A percentile compares a stretch with the other conserved stretches of the same genome.
Evolutionary conservation across 2,888 invertebrate species (phyloP).

Genomic region (Drosophila borealis): DNA sequence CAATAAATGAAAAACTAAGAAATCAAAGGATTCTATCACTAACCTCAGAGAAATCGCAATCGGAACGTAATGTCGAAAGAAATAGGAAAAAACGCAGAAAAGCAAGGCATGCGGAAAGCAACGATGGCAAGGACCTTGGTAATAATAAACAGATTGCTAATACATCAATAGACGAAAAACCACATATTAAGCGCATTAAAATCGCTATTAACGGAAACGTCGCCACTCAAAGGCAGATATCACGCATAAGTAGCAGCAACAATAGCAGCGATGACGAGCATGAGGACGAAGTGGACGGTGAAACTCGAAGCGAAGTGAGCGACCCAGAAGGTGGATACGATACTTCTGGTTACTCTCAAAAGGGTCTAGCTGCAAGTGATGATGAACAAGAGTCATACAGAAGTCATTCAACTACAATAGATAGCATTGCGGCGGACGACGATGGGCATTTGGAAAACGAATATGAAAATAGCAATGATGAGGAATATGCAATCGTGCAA

Average conservation of each 20-base stretch:
- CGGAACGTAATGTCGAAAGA: not conserved
- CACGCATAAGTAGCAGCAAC: slow-evolving; percentile 48
- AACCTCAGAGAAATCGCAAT: not conserved
- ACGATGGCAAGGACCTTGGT: not conserved
- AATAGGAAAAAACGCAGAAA: slow-evolving; percentile 51
- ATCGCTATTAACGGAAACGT: slow-evolving; percentile 66
- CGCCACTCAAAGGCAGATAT: slow-evolving; percentile 44
- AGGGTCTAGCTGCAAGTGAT: slow-evolving; percentile 10
- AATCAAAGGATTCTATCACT: slow-evolving; percentile 28
- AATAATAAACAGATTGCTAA: not conserved
- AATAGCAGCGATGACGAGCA: slow-evolving; percentile 61
- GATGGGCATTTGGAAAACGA: slow-evolving; percentile 52
- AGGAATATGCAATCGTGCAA: slow-evolving; percentile 77
- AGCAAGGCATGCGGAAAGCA: slow-evolving; percentile 24
- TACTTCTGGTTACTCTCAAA: not conserved
- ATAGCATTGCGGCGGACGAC: slow-evolving; percentile 31
- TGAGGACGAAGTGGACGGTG: slow-evolving; percentile 25
- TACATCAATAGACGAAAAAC: slow-evolving; percentile 11
- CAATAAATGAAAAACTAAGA: slow-evolving; percentile 62
- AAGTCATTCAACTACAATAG: slow-evolving; percentile 31
- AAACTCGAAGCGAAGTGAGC: slow-evolving; percentile 21
- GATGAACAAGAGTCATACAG: slow-evolving; percentile 35
- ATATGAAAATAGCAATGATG: slow-evolving; percentile 60
- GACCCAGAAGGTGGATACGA: slow-evolving; percentile 24
- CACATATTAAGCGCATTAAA: slow-evolving; percentile 66